Evolutionary conservation across 2,888 invertebrate genomes (phyloP), one percentile per base, ranked within the genome.

Genomic region (Cephus nigrinus): DNA sequence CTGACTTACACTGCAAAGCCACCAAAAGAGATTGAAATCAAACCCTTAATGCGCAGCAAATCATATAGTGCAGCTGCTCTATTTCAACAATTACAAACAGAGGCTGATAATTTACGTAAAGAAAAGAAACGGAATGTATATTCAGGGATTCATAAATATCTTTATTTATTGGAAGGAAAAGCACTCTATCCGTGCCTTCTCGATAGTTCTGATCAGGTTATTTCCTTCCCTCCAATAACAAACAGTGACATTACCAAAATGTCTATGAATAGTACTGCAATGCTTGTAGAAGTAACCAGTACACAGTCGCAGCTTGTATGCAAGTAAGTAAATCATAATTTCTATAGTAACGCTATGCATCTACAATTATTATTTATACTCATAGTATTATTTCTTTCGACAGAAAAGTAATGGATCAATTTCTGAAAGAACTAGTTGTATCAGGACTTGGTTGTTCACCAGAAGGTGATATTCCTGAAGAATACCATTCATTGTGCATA

Each of bases 201-300:
- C 82, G 95, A 96, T 88, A 92, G 93, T 9, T 92, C 92, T 15
- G 93, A 93, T 1, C 93, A 93, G 80, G 95, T 96, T 2, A 95
- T 97, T 85, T 97, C 97, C 69, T 96, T 97, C 88, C 97, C 97
- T 15, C 97, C 97, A 0, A 96, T 97, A 84, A 97, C 97, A 32
- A 97, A 97, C 92, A 95, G 96, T 78, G 96, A 97, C 76, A 92
- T 93, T 81, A 95, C 96, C 1, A 97, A 97, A 96, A 95, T 97
- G 92, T 94, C 95, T 0, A 86, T 92, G 34, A 93, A 93, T 0
- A 96, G 95, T 34, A 95, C 93, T 78, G 91, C 93, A 12, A 94
- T 97, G 90, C 91, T 97, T 9, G 91, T 97, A 23, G 97, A 97
- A 90, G 96, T 97, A 79, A 97, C 96, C 1, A 96, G 96, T 74